phyloP scores from a whole-genome alignment of 2,888 invertebrate species.

The Aspidiotus rigidus region DNA sequence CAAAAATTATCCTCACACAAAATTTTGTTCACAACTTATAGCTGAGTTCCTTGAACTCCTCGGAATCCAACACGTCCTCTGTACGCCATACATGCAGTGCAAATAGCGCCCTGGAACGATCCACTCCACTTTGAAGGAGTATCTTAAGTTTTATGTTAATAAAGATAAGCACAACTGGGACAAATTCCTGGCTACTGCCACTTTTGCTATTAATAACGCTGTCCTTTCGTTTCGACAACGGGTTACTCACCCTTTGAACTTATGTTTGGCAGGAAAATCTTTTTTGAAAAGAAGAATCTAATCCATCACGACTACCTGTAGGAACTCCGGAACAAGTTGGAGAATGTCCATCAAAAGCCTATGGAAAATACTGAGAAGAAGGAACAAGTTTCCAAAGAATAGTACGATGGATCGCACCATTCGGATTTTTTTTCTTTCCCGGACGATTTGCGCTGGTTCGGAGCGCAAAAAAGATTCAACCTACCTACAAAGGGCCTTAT shows the following conservation, averaged over 20 bases:
- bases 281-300: not conserved
- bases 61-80: not conserved
- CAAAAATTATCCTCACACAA: constrained; percentile 42
- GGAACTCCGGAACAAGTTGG: not conserved
- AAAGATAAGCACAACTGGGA: constrained; percentile 1
- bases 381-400: not conserved
- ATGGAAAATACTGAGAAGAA: not conserved
- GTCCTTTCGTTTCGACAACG: not conserved
- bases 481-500: not conserved
- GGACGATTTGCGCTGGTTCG: not conserved
- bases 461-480: not conserved
- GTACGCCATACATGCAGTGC: not conserved
- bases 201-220: not conserved
- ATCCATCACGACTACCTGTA: not conserved
- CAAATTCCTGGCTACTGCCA: not conserved
- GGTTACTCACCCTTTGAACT: not conserved
- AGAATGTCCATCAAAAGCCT: not conserved
- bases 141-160: constrained; percentile 7
- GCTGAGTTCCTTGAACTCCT: constrained; percentile 38
- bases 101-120: not conserved
- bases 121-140: not conserved
- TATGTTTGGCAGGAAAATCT: not conserved
- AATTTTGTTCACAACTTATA: constrained; percentile 41
- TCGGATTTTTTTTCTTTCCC: not conserved
- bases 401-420: not conserved